These are phyloP conservation scores for Cyprinella venusta DNA, from an alignment of 2,797 vertebrate genomes.

Conservation along the genomic window DNA sequence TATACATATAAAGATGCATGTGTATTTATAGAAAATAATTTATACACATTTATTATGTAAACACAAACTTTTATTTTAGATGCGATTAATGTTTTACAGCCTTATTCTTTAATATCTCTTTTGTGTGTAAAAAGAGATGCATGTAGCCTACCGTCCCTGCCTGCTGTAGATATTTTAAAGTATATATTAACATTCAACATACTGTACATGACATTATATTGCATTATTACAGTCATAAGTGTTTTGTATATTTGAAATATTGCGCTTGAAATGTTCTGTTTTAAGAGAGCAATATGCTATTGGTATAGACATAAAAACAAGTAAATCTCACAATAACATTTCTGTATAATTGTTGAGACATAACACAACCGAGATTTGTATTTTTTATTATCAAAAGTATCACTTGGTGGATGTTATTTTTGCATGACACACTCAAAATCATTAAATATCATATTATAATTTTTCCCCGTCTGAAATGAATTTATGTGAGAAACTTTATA, in stretches of 20 bases:
- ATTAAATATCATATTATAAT: background rate
- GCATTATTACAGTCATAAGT: background rate
- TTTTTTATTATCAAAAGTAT: background rate
- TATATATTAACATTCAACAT: slow-evolving; percentile 15
- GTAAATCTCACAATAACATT: background rate
- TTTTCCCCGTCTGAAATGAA: background rate
- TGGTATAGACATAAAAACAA: background rate
- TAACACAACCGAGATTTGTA: slow-evolving; percentile 4
- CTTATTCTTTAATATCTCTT: background rate
- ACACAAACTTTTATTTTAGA: too few relatives aligned
- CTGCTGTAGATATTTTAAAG: background rate
- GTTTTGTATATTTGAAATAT: background rate
- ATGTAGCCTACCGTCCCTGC: background rate
- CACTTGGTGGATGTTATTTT: background rate
- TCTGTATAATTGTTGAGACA: background rate
- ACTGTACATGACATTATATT: background rate
- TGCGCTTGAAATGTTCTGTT: background rate
- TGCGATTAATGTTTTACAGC: too few relatives aligned
- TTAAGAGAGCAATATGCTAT: background rate
- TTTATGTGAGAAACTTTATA: too few relatives aligned
- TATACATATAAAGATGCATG: too few relatives aligned
- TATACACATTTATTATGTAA: too few relatives aligned
- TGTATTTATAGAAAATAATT: too few relatives aligned
- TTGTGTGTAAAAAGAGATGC: background rate
- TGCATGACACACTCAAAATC: background rate